Percentiles rank a stretch among this genome's conserved stretches.
phyloP scores from a whole-genome alignment of 1,140 invertebrate genomes.

The Meloidogyne chitwoodi region DNA sequence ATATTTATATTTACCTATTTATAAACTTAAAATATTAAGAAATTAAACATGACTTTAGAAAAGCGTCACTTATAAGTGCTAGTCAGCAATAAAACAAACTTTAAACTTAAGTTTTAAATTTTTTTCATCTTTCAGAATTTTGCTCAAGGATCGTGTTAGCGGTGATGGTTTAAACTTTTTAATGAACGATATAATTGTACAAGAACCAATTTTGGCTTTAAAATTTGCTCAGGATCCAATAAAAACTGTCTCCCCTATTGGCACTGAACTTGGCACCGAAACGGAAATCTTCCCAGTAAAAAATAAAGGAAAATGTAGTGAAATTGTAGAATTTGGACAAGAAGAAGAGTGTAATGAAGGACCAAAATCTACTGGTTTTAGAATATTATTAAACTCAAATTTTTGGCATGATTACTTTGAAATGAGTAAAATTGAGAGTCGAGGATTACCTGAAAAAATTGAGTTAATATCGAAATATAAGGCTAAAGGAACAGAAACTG shows the following conservation, averaged over 20 bases:
- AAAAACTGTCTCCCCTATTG: not conserved
- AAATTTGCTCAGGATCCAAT: not conserved
- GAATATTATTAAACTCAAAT: not conserved
- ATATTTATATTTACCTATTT: too few species aligned
- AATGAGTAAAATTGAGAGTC: not conserved
- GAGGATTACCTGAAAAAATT: not conserved
- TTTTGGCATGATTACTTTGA: not conserved
- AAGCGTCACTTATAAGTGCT: not conserved
- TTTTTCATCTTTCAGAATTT: not conserved
- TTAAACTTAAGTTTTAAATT: not conserved
- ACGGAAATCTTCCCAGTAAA: not conserved
- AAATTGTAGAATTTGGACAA: not conserved
- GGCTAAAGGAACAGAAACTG: not conserved
- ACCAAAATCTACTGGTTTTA: not conserved
- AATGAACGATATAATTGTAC: not conserved
- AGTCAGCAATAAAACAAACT: not conserved
- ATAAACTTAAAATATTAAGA: too few species aligned
- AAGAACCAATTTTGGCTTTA: not conserved
- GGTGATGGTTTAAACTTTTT: not conserved
- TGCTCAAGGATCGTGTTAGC: not conserved
- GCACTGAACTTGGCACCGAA: not conserved
- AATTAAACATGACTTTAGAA: not conserved
- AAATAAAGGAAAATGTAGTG: not conserved
- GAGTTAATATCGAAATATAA: not conserved
- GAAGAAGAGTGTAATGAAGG: not conserved